Base-by-base conservation (phyloP, 2,888 invertebrate species). In the Luffia ferchaultella region DNA sequence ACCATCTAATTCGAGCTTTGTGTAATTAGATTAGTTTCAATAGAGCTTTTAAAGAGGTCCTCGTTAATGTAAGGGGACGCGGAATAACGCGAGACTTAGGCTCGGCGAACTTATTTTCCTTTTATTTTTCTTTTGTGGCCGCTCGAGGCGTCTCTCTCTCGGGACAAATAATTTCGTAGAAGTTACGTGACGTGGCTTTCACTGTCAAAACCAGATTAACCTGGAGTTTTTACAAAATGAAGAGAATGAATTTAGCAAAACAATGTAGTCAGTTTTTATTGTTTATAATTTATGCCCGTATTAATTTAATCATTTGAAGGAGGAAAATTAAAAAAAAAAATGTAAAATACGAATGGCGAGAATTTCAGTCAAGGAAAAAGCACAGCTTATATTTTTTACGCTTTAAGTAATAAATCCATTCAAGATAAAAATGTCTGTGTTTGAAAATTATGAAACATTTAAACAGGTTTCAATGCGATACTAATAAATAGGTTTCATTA, bases 81-180 rank as follows among this genome's bases (percentile, higher is more conserved):
- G 30, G 30, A 30, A 30, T 30, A 30, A 30, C 30, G 12, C 30
- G 48, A 30, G 48, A 42, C 48, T 48, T 48, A 48, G 48, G 18
- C 18, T 42, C 65, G 67, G 67, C 68, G 70, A 71, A 73, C 65
- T 72, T 77, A 73, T 76, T 75, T 73, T 73, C 71, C 65, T 76
- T 76, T 76, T 75, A 73, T 73, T 70, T 76, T 75, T 75, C 69
- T 68, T 67, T 41, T 2, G 42, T 18, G 48, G 42, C 17, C 48
- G 48, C 48, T 67, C 57, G 62, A 66, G 67, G 62, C 65, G 64
- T 68, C 62, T 58, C 66, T 70, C 73, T 70, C 73, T 61, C 58
- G 70, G 68, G 73, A 60, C 64, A 70, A 71, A 76, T 76, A 74
- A 78, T 76, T 77, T 74, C 66, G 73, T 72, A 65, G 63, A 65